Base-by-base conservation (phyloP, 2,113 vertebrate species). In the Proteles cristata region DNA sequence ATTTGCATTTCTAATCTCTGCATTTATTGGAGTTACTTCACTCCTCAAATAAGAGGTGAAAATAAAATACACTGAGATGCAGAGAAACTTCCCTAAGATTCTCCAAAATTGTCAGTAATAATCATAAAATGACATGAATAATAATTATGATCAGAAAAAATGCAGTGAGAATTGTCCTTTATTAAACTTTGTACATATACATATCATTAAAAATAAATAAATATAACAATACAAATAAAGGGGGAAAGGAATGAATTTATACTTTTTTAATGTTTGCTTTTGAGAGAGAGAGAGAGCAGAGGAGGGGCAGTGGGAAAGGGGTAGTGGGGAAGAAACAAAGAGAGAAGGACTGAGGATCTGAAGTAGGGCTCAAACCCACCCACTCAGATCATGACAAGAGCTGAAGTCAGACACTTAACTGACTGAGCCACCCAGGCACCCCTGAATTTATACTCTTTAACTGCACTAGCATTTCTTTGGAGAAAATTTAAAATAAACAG, bases 131-230 rank as follows among this genome's bases (percentile, higher is more conserved):
- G 43, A 63, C 9, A 35, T 23, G 26, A 81, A 50, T 16, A 71
- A 50, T 35, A 33, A 90, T 53, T 50, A 79, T 50, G 21, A 14
- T 91, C 74, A 89, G n/a, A 80, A 94, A 96, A 71, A 87, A 76
- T 19, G 3, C 4, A 68, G 39, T 55, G 11, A 83, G 77, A 76
- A 73, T 11, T 55, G 0, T 21, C 28, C 80, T 58, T 68, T n/a
- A 79, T 19, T 86, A 77, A 71, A 90, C 7, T 33, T 87, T 88
- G 31, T 33, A 16, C n/a, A 48, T 55, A 43, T 26, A 71, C 14
- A 63, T 33, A 43, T 19, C 19, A 68, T 35, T 25, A 90, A 93
- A 83, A 83, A 61, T 26, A 82, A 76, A 17, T 90, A 80, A 73
- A 84, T 43, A 61, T 43, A 11, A 55, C 3, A 76, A n/a, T 58